Evolutionary conservation across 2,888 invertebrate species (phyloP).

Genomic region (Cantharis nigra): DNA sequence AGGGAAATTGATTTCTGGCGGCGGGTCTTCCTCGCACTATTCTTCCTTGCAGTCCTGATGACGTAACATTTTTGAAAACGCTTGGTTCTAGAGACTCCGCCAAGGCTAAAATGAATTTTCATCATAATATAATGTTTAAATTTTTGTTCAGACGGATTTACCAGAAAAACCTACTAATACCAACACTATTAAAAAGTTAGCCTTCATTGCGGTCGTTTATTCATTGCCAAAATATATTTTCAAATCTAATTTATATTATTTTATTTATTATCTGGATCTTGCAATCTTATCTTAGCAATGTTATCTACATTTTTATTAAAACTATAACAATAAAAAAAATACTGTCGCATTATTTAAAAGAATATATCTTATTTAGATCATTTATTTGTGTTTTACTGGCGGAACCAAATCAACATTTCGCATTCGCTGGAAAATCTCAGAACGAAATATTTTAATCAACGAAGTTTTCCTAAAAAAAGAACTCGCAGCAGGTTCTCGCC

Average conservation of each 20-base stretch:
- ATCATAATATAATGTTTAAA: neutral
- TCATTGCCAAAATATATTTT: neutral
- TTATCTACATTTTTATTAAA: neutral
- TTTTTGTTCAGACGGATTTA: neutral
- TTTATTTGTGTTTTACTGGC: neutral
- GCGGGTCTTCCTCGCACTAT: constrained; percentile 1
- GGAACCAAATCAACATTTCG: neutral
- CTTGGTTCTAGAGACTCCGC: neutral
- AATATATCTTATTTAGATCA: neutral
- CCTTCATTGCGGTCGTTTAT: neutral
- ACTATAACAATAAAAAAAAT: neutral
- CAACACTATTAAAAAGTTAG: neutral
- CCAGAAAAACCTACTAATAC: neutral
- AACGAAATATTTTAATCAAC: neutral
- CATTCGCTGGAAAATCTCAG: neutral
- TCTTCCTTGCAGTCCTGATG: neutral
- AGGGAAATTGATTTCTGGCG: constrained; percentile 3
- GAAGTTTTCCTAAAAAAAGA: neutral
- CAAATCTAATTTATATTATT: neutral
- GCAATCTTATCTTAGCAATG: neutral
- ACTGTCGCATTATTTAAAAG: neutral
- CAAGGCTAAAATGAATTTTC: neutral
- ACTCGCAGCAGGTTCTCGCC: neutral
- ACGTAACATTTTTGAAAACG: neutral
- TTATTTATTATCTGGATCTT: neutral